Evolutionary conservation across 2,113 vertebrate species (phyloP).

Genomic region (Cochlearius cochlearius): DNA sequence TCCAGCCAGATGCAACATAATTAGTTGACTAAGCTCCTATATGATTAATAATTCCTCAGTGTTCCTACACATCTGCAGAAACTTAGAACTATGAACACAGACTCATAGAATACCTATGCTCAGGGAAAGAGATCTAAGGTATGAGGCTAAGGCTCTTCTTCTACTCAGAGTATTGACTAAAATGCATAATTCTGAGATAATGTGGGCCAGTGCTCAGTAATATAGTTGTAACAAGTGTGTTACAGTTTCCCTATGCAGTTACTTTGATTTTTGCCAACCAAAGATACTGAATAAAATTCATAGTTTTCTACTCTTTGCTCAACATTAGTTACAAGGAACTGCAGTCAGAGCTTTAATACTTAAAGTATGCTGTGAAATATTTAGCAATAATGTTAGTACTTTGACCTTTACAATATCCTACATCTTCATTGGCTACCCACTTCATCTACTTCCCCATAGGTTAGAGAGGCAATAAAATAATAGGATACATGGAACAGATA

Average conservation of each 20-base stretch:
- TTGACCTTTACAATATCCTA: constrained; percentile 54
- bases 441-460: constrained; percentile 20
- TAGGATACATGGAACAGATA: background rate
- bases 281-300: background rate
- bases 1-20: background rate
- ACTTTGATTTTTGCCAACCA: background rate
- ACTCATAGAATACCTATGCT: background rate
- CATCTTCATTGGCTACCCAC: constrained; percentile 8
- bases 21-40: background rate
- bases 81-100: background rate
- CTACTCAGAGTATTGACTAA: background rate
- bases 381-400: constrained; percentile 63
- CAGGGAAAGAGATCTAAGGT: background rate
- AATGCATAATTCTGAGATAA: background rate
- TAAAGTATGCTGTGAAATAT: constrained; percentile 28
- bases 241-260: background rate
- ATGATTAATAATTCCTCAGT: background rate
- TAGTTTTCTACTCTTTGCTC: background rate
- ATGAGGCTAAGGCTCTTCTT: background rate
- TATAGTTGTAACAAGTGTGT: background rate
- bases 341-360: constrained; percentile 16
- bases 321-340: background rate
- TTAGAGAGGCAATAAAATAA: constrained; percentile 24
- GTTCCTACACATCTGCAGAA: background rate
- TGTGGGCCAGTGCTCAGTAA: background rate